Evolutionary conservation across 2,888 invertebrate genomes (phyloP), one percentile per base, ranked within the genome.

Genomic region (Mactromeris polynyma): DNA sequence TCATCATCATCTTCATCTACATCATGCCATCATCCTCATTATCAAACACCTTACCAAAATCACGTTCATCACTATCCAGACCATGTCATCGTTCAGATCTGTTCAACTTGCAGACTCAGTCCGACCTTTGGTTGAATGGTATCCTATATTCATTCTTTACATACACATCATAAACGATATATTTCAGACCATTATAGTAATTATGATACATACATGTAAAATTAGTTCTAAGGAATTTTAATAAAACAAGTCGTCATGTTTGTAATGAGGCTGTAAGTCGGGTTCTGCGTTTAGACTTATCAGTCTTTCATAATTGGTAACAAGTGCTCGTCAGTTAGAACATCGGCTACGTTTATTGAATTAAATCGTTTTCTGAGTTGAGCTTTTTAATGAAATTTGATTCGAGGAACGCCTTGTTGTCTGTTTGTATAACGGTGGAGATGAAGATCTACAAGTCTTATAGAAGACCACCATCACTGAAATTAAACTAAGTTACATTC

Each of bases 301-400:
- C 86, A 81, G 81, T 38, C 33, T 33, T 31, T 73, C 69, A 73
- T 81, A 86, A 86, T 86, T 86, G 81, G 69, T 69, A 86, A 73
- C 81, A 86, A 81, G 81, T 81, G 46, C 69, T 51, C 64, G 73
- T 40, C 73, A 81, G 84, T 78, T 84, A 78, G 40, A 84, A 77
- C 46, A 40, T 77, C 42, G 54, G 36, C 78, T 84, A 84, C 78
- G 51, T 36, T 84, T 84, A 78, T 84, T 84, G 33, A 84, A 78
- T 84, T 84, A 78, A 84, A 84, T 77, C n/a, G 42, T 83, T 82
- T 83, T 69, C 42, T 17, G 42, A 83, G 46, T 42, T 19, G 73
- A 33, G 83, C 11, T 46, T 46, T 83, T 31, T 82, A 82, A 82
- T 82, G 64, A 83, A 36, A 73, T 33, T 26, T 73, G 69, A 84